These are phyloP conservation scores for Amphiduros pacificus DNA, from an alignment of 2,888 invertebrate species.

Conservation along the genomic window DNA sequence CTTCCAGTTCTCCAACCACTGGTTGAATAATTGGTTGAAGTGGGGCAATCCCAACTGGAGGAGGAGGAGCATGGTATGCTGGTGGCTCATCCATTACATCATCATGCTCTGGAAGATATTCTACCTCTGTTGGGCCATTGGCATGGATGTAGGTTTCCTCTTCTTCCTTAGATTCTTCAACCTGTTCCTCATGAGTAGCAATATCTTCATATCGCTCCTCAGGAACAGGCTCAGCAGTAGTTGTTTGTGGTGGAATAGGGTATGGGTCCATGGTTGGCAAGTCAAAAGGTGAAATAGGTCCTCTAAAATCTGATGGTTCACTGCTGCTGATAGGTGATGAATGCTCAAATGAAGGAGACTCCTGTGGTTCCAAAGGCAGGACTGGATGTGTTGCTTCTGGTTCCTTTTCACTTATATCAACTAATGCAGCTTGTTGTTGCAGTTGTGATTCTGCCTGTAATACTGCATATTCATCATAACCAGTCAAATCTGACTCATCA, in stretches of 20 bases:
- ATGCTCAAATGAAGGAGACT: constrained; percentile 45
- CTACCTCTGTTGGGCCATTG: constrained; percentile 65
- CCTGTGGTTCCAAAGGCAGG: constrained; percentile 1
- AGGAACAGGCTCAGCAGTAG: constrained; percentile 33
- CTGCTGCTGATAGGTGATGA: constrained; percentile 45
- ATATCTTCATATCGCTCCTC: neutral
- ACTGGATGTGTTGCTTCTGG: neutral
- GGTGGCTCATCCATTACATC: too few species aligned
- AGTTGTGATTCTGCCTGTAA: constrained; percentile 7
- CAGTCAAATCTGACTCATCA: constrained; percentile 37
- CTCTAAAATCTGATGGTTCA: constrained; percentile 40
- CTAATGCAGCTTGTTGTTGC: neutral
- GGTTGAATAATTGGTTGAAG: too few species aligned
- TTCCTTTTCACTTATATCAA: neutral
- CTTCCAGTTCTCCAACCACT: too few species aligned
- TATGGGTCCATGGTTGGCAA: constrained; percentile 17
- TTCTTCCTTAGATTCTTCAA: neutral
- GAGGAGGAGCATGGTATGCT: too few species aligned
- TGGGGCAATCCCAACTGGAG: too few species aligned
- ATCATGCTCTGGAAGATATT: constrained; percentile 61
- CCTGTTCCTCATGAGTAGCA: constrained; percentile 9
- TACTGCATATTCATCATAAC: constrained; percentile 35
- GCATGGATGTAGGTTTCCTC: constrained; percentile 29
- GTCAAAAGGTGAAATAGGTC: constrained; percentile 26
- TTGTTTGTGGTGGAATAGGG: too few species aligned